Base-by-base conservation (phyloP, 2,888 invertebrate genomes). In the Halocaridina rubra region DNA sequence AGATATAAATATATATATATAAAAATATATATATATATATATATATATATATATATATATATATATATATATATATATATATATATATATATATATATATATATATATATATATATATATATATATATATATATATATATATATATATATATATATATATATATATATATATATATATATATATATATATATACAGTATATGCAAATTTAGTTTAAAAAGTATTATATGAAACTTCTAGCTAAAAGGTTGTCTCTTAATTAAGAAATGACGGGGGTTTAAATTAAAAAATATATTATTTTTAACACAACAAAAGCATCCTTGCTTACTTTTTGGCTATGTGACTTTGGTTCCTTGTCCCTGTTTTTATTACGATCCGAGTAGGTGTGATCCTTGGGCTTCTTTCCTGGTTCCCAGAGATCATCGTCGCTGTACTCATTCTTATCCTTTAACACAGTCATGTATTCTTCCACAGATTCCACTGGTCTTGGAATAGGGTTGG, bases 361-460 rank as follows among this genome's bases (percentile, higher is more conserved):
- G 57, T 33, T 59, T 24, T 82, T 82, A 30, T 8, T 61, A 27
- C 53, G 33, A 4, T 78, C 82, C 16, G 39, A 8, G 33, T 29
- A 24, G 16, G 32, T 22, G 29, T 71, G 61, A 76, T 85, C 81
- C 59, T 80, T 72, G 4, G 39, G 32, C 61, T 84, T 81, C 29
- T 80, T 86, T 30, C 32, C 32, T 13, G 80, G 61, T 30, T 89
- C 87, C 89, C 89, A 89, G 16, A 87, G 85, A 22, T 89, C 89
- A 46, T 89, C 89, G 57, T 89, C 89, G 53, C 88, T 89, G 67
- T 78, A 85, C 46, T 82, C 82, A 61, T 82, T 82, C 33, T 69
- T 69, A 30, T 84, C 86, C 29, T 84, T 86, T 24, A 86, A 77
- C 19, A 86, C 86, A n/a, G 86, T 64, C 32, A 74, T 16, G n/a